Conservation (phyloP, 1,140 invertebrate genomes). For the Drosophila parvula region DNA sequence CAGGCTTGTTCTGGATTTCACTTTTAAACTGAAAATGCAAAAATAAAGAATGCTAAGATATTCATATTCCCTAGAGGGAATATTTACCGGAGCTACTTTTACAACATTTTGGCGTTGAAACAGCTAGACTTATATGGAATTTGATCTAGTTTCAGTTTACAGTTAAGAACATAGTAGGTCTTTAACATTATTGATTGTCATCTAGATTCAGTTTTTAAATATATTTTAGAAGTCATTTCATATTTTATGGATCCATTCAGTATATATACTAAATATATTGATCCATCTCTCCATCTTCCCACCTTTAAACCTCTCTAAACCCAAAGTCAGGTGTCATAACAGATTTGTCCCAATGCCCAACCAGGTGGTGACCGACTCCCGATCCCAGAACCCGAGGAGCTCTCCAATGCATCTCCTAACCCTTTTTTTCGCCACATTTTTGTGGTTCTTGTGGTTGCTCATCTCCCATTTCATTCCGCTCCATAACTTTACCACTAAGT, state of each 20-base stretch:
- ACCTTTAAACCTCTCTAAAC: not conserved
- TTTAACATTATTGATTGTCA: too few species aligned
- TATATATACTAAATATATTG: too few species aligned
- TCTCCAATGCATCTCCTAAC: not conserved
- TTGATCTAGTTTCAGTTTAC: not conserved
- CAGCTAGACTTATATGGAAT: not conserved
- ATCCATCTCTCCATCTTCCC: not conserved
- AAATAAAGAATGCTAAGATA: not conserved
- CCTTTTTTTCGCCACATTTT: slow-evolving; percentile 12
- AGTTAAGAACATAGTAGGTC: not conserved
- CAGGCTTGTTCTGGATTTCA: not conserved
- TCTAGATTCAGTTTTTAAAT: not conserved
- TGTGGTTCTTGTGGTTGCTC: slow-evolving; percentile 51
- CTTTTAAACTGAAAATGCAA: not conserved
- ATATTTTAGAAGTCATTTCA: not conserved
- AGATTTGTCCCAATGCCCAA: slow-evolving; percentile 36
- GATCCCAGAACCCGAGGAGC: slow-evolving; percentile 5
- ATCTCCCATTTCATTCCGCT: slow-evolving; percentile 42
- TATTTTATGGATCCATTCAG: too few species aligned
- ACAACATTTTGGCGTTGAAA: not conserved
- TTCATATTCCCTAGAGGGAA: not conserved
- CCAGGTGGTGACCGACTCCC: slow-evolving; percentile 24
- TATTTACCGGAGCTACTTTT: not conserved
- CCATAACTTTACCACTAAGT: slow-evolving; percentile 61
- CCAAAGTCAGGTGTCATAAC: slow-evolving; percentile 47